phyloP scores from a whole-genome alignment of 2,888 invertebrate species.

The Campaea margaritaria region DNA sequence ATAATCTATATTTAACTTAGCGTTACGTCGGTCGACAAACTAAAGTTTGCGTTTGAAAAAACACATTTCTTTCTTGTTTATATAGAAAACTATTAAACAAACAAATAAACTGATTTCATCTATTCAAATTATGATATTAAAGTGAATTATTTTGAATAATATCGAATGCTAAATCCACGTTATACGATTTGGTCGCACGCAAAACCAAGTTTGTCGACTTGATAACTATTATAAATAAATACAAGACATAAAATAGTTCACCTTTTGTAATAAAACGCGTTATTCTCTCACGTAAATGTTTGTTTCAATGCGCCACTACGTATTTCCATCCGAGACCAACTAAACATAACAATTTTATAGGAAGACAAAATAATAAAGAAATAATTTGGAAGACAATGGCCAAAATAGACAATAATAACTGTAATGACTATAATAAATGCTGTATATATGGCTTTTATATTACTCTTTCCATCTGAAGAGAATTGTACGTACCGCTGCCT shows the following conservation, averaged over 20 bases:
- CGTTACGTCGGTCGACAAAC: constrained; percentile 35
- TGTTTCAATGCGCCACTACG: constrained; percentile 57
- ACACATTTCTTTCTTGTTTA: neutral
- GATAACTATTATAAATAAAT: constrained; percentile 50
- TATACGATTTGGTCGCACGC: neutral
- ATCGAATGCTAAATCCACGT: too few species aligned
- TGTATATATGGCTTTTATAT: constrained; percentile 40
- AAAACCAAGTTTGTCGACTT: constrained; percentile 10
- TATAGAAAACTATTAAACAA: too few species aligned
- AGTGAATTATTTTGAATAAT: too few species aligned
- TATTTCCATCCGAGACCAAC: constrained; percentile 41
- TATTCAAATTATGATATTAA: too few species aligned
- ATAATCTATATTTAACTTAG: constrained; percentile 49
- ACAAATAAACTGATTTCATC: too few species aligned
- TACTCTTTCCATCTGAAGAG: constrained; percentile 21
- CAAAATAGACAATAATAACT: constrained; percentile 45
- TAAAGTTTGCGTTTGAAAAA: constrained; percentile 49
- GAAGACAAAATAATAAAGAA: constrained; percentile 54
- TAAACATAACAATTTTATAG: constrained; percentile 45
- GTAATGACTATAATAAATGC: constrained; percentile 43
- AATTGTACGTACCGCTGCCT: constrained; percentile 6
- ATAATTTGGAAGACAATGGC: constrained; percentile 65
- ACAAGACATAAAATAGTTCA: constrained; percentile 83
- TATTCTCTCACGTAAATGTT: constrained; percentile 66
- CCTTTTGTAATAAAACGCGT: constrained; percentile 72